Evolutionary conservation across 2,113 vertebrate species (phyloP), one percentile per base, ranked within the genome.

Genomic region (Myotis davidii): DNA sequence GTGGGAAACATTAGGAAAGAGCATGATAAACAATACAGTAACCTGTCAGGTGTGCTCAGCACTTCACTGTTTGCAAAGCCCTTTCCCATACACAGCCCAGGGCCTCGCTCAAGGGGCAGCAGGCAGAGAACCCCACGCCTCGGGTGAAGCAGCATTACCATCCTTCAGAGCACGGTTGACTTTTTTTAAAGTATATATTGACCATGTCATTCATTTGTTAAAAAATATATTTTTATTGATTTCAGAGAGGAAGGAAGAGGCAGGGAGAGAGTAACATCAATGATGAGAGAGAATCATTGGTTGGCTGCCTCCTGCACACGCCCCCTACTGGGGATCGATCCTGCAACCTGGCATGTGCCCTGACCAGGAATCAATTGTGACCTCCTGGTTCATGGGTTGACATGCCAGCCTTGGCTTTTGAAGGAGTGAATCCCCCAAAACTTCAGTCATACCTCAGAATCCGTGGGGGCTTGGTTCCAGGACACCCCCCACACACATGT

Each of bases 21-120:
- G 9, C 29, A 0, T 17, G 37, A 4, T 14, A 1, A 34, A 16
- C 69, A 32, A 0, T 6, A 1, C 14, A 10, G 4, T 13, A 5
- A 6, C 14, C 18, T 64, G 52, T 48, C 18, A 0, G 17, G 17
- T 16, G 54, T 45, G 50, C n/a, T 64, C 18, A 21, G 83, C n/a
- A 23, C 61, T 29, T 64, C 18, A 39, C 27, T 32, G 69, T 83
- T 94, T 88, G 61, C 78, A 88, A 39, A 82, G 32, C 21, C 42
- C 39, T 37, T 29, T 54, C 17, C 2, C 0, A 0, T 0, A 0
- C 32, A 20, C 9, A 12, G 27, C 1, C 17, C 9, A 8, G 64
- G 61, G 21, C 54, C 9, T 1, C 14, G 1, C 39, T 0, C 14
- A 39, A 69, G 37, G 81, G 52, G 14, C 3, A 2, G 7, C 0